Base-by-base conservation (phyloP, 2,113 vertebrate genomes). In the Colius striatus region DNA sequence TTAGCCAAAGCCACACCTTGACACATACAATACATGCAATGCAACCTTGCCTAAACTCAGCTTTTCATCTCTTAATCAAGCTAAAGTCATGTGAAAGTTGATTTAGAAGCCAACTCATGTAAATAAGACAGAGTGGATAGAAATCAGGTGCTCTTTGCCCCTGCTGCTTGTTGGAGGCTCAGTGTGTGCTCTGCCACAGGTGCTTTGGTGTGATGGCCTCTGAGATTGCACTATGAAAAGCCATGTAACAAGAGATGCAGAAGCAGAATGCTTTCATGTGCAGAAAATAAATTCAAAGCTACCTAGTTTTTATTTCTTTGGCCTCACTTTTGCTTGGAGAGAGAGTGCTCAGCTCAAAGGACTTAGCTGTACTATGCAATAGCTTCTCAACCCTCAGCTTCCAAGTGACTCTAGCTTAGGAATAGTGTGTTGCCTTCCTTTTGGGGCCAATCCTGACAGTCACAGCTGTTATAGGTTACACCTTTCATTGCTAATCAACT, bases 261-360 rank as follows among this genome's bases (percentile, higher is more conserved):
- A 63, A 78, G 47, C 38, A 41, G 38, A 41, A 41, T 41, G 38
- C 16, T 74, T 78, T 66, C 26, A 43, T 16, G 47, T 53, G 11
- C 25, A 45, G 51, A 84, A 66, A 86, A 73, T 15, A 22, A 34
- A 65, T 27, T 32, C 41, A 38, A 63, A 79, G 26, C 22, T 76
- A 16, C 18, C 50, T 57, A 30, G 13, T 32, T 88, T 92, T 79
- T 57, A 41, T 61, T 83, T 63, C 6, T 4, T 71, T 77, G 38
- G 48, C 12, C 30, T 17, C 5, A 4, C 7, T 50, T 70, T 41
- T 78, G 5, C 65, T 57, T 57, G 10, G 36, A 81, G 34, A 23
- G 13, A 1, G 0, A 12, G 2, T 22, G 10, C 50, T 67, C 51
- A 62, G 20, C 22, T 87, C 0, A 0, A 30, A 70, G 11, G 9